Conservation (phyloP, 2,113 vertebrate species). For the Athene cunicularia region DNA sequence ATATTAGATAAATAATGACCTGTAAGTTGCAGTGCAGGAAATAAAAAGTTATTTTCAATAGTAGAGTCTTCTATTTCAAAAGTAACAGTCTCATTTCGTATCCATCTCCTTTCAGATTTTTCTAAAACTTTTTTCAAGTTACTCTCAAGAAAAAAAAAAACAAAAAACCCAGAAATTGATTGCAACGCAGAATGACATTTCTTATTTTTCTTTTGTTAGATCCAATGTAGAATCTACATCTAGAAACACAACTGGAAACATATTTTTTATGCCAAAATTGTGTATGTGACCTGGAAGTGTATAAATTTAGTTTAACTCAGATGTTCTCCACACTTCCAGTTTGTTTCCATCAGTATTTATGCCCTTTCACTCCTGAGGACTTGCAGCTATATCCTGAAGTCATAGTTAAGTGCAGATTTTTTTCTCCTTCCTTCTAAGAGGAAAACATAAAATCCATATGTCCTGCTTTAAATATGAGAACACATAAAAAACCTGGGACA, state of each 20-base stretch:
- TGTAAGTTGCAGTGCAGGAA: neutral
- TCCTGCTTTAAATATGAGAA: neutral
- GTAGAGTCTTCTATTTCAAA: neutral
- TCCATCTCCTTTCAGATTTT: neutral
- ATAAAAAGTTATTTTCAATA: neutral
- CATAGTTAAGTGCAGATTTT: neutral
- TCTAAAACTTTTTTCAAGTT: neutral
- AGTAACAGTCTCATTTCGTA: constrained; percentile 5
- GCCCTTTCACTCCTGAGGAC: neutral
- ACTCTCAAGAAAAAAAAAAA: neutral
- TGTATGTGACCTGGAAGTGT: neutral
- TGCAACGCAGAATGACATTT: constrained; percentile 7
- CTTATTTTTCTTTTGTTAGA: neutral
- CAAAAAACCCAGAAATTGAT: neutral
- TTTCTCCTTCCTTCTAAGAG: neutral
- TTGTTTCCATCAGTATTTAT: neutral
- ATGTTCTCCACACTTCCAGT: neutral
- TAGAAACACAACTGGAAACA: neutral
- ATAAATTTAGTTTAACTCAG: neutral
- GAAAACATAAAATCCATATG: neutral
- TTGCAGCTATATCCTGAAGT: neutral
- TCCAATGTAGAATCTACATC: neutral
- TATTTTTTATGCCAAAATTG: neutral
- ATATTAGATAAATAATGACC: neutral
- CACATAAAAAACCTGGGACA: neutral